phyloP scores from a whole-genome alignment of 2,797 vertebrate genomes.

The Bufotes viridis region DNA sequence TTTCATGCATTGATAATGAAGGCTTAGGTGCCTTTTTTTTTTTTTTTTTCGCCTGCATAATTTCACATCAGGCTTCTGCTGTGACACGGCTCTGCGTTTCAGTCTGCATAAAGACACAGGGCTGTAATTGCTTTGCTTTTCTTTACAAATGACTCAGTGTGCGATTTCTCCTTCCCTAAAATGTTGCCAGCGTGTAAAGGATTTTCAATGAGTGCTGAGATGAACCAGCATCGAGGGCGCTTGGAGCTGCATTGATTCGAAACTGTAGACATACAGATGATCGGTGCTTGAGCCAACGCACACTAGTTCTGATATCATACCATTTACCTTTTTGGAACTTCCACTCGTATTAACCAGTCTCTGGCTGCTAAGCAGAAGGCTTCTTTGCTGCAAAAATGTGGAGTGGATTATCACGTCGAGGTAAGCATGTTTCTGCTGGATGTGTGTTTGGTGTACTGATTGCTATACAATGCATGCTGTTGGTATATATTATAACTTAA shows the following conservation, averaged over 20 bases:
- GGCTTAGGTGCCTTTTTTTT: slow-evolving; percentile 76
- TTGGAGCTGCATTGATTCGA: slow-evolving; percentile 73
- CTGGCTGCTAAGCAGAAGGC: slow-evolving; percentile 66
- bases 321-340: slow-evolving; percentile 77
- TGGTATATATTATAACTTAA: slow-evolving; percentile 23
- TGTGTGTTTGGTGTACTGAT: background rate
- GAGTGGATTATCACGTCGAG: slow-evolving; percentile 83
- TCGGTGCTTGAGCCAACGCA: slow-evolving; percentile 72
- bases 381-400: slow-evolving; percentile 79
- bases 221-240: slow-evolving; percentile 77
- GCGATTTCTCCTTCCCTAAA: slow-evolving; percentile 80
- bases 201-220: slow-evolving; percentile 82
- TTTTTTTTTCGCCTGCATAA: slow-evolving; percentile 73
- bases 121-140: slow-evolving; percentile 81
- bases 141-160: slow-evolving; percentile 82
- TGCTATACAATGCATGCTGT: background rate
- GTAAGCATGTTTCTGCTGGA: slow-evolving; percentile 71
- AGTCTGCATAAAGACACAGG: slow-evolving; percentile 73
- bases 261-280: slow-evolving; percentile 76
- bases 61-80: slow-evolving; percentile 77
- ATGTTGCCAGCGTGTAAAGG: slow-evolving; percentile 81
- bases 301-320: slow-evolving; percentile 71
- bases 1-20: slow-evolving; percentile 81
- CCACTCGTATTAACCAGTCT: slow-evolving; percentile 75
- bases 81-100: slow-evolving; percentile 75